These are phyloP conservation scores for Neogale vison DNA, from an alignment of 2,113 vertebrate species.

Conservation along the genomic window DNA sequence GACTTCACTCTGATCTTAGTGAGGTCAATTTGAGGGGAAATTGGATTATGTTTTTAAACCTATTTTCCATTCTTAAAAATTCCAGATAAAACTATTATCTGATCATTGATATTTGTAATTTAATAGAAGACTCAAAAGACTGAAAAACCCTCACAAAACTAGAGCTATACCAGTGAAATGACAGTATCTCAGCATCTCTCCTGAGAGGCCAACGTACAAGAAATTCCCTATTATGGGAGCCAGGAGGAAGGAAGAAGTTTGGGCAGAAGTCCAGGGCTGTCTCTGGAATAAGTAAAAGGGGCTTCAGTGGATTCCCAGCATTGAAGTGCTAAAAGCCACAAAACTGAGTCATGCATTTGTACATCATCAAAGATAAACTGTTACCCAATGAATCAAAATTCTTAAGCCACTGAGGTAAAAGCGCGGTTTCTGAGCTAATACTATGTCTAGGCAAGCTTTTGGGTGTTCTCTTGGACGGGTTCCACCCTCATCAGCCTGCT, in stretches of 20 bases:
- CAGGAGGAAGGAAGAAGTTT: constrained; percentile 16
- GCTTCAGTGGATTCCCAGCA: constrained; percentile 13
- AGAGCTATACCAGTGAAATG: not conserved
- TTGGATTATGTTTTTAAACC: not conserved
- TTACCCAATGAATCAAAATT: constrained; percentile 69
- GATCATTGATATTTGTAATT: not conserved
- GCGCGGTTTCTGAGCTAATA: constrained; percentile 48
- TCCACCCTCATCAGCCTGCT: constrained; percentile 17
- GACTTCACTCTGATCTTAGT: not conserved
- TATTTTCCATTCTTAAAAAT: constrained; percentile 2
- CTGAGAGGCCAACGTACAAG: not conserved
- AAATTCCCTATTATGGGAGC: constrained; percentile 61
- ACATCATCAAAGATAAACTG: constrained; percentile 66
- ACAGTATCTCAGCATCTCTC: not conserved
- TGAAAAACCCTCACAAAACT: not conserved
- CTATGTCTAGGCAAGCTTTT: constrained; percentile 32
- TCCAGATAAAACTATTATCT: not conserved
- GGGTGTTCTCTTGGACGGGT: constrained; percentile 56
- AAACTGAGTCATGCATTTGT: constrained; percentile 63
- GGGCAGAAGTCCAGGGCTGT: constrained; percentile 1
- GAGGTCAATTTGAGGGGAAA: constrained; percentile 11
- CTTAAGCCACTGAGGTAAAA: constrained; percentile 69
- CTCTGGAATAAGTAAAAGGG: constrained; percentile 46
- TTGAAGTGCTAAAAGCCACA: constrained; percentile 52
- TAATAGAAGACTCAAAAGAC: not conserved